Evolutionary conservation across 2,113 vertebrate genomes (phyloP).

Genomic region (Motacilla alba): DNA sequence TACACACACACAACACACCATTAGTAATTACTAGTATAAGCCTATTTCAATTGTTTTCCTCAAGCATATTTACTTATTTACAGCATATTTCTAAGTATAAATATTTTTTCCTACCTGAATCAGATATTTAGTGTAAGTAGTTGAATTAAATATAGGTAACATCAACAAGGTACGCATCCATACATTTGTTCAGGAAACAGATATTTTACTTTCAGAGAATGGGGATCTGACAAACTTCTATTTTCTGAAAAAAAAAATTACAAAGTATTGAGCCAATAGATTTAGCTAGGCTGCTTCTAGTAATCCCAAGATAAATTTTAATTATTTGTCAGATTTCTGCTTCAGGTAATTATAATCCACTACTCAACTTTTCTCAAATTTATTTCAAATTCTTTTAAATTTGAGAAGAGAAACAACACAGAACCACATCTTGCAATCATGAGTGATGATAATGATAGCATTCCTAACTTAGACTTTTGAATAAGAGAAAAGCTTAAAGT

Average conservation of each 20-base stretch:
- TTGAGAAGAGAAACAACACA: neutral
- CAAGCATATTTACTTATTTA: neutral
- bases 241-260: neutral
- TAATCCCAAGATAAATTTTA: neutral
- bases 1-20: neutral
- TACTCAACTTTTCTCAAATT: neutral
- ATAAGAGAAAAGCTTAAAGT: neutral
- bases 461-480: neutral
- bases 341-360: neutral
- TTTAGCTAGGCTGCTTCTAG: neutral
- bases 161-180: neutral
- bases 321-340: neutral
- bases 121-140: neutral
- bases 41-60: neutral
- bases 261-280: neutral
- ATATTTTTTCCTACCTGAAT: neutral
- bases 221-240: rapidly evolving
- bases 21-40: neutral
- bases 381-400: neutral
- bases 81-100: neutral
- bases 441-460: neutral
- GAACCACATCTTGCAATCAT: neutral
- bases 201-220: neutral
- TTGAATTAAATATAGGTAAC: neutral
- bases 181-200: neutral